phyloP scores from a whole-genome alignment of 2,888 invertebrate species.

The Chrysolina americana region DNA sequence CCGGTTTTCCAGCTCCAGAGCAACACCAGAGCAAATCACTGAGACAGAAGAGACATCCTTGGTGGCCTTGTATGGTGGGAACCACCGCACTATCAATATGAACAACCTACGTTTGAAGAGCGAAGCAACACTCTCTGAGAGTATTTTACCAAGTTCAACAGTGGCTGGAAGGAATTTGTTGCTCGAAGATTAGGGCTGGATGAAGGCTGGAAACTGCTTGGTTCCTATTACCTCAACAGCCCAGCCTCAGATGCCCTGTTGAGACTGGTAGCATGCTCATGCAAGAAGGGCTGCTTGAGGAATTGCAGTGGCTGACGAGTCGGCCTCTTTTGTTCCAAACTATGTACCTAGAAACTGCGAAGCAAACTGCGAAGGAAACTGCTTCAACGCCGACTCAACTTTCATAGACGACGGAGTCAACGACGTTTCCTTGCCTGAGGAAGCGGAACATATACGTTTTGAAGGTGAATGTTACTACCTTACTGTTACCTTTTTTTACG shows the following conservation, averaged over 20 bases:
- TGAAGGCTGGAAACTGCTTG: not conserved
- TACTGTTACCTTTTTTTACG: too few species aligned
- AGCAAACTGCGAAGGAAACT: not conserved
- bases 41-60: not conserved
- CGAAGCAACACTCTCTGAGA: not conserved
- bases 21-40: not conserved
- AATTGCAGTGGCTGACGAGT: not conserved
- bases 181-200: not conserved
- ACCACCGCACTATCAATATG: not conserved
- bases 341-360: not conserved
- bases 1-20: not conserved
- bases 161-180: too few species aligned
- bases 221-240: not conserved
- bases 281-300: not conserved
- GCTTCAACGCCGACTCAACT: not conserved
- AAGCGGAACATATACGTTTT: not conserved
- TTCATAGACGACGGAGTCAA: not conserved
- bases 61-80: not conserved
- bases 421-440: not conserved
- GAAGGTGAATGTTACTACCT: not conserved
- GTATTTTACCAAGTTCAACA: not conserved
- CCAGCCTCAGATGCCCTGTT: not conserved
- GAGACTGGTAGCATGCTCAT: not conserved
- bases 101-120: not conserved
- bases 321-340: conserved; percentile 2